Evolutionary conservation across 2,888 invertebrate genomes (phyloP).

Genomic region (Ophonus ardosiacus): DNA sequence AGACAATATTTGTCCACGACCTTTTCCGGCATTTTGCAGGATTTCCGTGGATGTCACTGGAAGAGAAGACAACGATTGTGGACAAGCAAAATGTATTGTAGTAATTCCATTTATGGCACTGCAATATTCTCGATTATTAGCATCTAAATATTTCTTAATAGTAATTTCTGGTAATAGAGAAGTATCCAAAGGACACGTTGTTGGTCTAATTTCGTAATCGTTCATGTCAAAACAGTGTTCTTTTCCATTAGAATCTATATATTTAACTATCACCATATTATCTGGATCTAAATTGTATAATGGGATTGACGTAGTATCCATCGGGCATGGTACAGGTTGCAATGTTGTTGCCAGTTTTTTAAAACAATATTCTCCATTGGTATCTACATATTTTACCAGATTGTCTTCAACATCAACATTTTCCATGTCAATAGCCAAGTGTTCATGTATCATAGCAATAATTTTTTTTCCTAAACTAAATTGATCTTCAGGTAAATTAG

Average conservation of each 20-base stretch:
- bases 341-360: neutral
- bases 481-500: neutral
- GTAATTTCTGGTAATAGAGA: neutral
- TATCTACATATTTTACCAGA: neutral
- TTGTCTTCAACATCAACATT: neutral
- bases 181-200: constrained; percentile 9
- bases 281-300: neutral
- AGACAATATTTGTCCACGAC: too few relatives aligned
- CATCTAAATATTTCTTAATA: constrained; percentile 1
- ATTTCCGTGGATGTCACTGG: neutral
- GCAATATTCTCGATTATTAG: neutral
- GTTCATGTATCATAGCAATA: neutral
- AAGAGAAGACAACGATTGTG: neutral
- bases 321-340: neutral
- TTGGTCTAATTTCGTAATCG: neutral
- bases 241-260: neutral
- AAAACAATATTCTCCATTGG: neutral
- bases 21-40: neutral
- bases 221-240: neutral
- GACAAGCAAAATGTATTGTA: neutral
- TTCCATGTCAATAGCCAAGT: neutral
- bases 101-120: neutral
- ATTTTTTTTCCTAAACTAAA: neutral
- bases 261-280: neutral
- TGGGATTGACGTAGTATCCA: neutral